Conservation (phyloP, 2,888 invertebrate genomes). For the Ellobium chinense region DNA sequence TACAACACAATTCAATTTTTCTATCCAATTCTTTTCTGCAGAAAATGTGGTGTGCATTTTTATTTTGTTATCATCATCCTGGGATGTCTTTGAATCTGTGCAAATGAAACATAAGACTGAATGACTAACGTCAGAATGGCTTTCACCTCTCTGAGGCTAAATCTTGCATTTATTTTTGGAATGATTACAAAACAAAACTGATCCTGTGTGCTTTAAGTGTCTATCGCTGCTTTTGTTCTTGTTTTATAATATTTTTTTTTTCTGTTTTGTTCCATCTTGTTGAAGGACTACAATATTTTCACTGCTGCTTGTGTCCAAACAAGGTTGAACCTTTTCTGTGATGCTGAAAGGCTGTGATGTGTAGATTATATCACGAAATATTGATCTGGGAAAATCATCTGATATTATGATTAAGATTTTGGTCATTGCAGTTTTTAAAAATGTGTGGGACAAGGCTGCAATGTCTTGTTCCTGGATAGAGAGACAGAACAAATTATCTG, state of each 20-base stretch:
- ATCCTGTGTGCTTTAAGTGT: background rate
- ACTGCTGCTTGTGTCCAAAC: background rate
- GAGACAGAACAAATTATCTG: too few species aligned
- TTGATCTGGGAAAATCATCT: too few species aligned
- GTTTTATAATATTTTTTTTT: background rate
- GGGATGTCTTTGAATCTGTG: conserved; percentile 1
- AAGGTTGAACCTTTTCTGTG: background rate
- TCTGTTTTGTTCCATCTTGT: background rate
- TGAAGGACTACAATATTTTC: conserved; percentile 9
- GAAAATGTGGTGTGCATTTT: conserved; percentile 1
- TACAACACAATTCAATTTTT: background rate
- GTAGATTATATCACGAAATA: background rate
- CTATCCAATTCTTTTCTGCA: background rate
- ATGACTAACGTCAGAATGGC: background rate
- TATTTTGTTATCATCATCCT: background rate
- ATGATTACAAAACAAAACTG: background rate
- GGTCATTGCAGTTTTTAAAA: too few species aligned
- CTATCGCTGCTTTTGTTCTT: background rate
- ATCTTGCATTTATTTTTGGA: background rate
- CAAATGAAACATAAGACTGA: background rate
- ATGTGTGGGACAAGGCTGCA: too few species aligned
- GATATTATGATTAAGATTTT: background rate
- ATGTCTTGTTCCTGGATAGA: too few species aligned
- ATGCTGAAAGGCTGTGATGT: background rate
- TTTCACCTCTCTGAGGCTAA: background rate